Evolutionary conservation across 1,140 invertebrate species (phyloP).

Genomic region (Drosophila burlai): DNA sequence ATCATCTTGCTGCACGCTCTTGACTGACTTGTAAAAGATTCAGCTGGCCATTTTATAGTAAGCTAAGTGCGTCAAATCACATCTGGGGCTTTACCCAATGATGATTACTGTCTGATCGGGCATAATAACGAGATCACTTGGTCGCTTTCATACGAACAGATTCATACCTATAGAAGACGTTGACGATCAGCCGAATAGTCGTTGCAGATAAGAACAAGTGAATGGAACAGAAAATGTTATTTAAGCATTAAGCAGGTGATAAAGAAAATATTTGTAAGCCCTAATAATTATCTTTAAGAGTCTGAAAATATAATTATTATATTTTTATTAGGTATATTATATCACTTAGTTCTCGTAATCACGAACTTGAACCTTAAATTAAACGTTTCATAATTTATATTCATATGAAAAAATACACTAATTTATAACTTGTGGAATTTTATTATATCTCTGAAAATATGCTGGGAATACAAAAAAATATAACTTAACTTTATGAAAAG

Average conservation of each 20-base stretch:
- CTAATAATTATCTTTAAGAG: neutral
- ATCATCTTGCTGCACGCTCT: constrained; percentile 18
- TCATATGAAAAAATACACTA: neutral
- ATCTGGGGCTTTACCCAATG: constrained; percentile 37
- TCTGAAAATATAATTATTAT: neutral
- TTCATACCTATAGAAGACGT: constrained; percentile 23
- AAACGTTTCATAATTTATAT: neutral
- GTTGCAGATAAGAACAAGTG: constrained; percentile 3
- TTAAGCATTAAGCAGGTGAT: neutral
- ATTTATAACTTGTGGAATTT: neutral
- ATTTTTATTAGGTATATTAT: neutral
- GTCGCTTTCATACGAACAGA: neutral
- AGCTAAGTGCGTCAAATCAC: constrained; percentile 3
- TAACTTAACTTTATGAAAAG: neutral
- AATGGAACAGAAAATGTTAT: neutral
- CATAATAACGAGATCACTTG: constrained; percentile 25
- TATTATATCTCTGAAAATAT: neutral
- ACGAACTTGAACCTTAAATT: neutral
- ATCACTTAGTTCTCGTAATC: neutral
- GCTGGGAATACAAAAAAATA: too few species aligned
- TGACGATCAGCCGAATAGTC: constrained; percentile 33
- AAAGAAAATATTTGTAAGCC: neutral
- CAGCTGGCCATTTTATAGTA: constrained; percentile 30
- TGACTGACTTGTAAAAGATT: constrained; percentile 23
- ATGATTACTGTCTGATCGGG: constrained; percentile 17